Percentiles rank a stretch among this genome's conserved stretches.
Conservation (phyloP, 2,113 vertebrate genomes). For the Jacana jacana region DNA sequence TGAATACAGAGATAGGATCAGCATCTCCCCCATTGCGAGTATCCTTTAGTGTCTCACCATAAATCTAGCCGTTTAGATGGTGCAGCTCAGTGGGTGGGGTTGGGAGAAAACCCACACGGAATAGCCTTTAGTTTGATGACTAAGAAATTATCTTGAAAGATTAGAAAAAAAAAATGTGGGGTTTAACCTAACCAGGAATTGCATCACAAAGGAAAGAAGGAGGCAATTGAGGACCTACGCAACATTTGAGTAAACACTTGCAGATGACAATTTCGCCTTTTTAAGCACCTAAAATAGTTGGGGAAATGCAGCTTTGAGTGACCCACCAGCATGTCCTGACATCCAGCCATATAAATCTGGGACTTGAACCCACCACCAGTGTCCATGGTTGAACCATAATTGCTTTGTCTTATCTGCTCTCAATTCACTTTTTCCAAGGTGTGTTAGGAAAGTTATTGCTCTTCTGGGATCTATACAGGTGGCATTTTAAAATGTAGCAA, state of each 20-base stretch:
- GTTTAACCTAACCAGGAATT: neutral
- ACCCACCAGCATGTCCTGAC: neutral
- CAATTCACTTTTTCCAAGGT: conserved; percentile 30
- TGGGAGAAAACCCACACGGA: neutral
- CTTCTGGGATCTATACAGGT: conserved; percentile 51
- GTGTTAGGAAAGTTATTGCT: conserved; percentile 31
- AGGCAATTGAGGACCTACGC: neutral
- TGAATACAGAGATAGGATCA: neutral
- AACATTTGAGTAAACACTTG: neutral
- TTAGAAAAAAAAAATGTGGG: neutral
- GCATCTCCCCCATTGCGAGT: neutral
- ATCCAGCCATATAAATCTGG: neutral
- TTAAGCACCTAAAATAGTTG: neutral
- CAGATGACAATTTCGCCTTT: neutral
- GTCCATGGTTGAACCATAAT: neutral
- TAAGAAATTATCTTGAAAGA: neutral
- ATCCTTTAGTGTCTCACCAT: neutral
- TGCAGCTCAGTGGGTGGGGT: neutral
- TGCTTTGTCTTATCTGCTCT: neutral
- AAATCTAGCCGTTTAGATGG: neutral
- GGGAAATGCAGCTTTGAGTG: neutral
- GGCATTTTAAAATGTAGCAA: conserved; percentile 50
- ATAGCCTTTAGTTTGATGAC: neutral
- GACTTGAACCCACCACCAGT: neutral
- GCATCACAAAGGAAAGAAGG: neutral